These are phyloP conservation scores for Cephonodes hylas DNA, from an alignment of 2,888 invertebrate genomes.

Conservation along the genomic window DNA sequence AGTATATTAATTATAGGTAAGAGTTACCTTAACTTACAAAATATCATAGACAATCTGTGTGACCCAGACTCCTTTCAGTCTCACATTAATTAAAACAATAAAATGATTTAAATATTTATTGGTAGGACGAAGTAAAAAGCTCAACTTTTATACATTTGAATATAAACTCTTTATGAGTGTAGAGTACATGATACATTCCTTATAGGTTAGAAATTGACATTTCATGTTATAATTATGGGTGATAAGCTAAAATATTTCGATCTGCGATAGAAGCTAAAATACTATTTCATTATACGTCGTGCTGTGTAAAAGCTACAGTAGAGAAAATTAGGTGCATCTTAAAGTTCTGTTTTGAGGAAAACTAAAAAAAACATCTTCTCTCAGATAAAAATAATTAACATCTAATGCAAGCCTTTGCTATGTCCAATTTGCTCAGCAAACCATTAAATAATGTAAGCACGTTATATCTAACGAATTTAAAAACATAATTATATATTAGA, in stretches of 20 bases:
- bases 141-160: slow-evolving; percentile 12
- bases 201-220: neutral
- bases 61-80: neutral
- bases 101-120: slow-evolving; percentile 7
- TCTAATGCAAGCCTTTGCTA: neutral
- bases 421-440: slow-evolving; percentile 41
- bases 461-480: slow-evolving; percentile 62
- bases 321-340: neutral
- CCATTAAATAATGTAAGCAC: slow-evolving; percentile 39
- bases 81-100: slow-evolving; percentile 12
- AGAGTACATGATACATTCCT: neutral
- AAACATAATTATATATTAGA: slow-evolving; percentile 29
- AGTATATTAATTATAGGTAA: slow-evolving; percentile 13
- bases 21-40: neutral
- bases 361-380: neutral
- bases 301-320: neutral
- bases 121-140: slow-evolving; percentile 11
- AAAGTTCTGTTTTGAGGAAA: neutral
- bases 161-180: neutral
- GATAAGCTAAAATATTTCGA: neutral
- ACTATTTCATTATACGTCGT: neutral
- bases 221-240: neutral
- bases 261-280: neutral
- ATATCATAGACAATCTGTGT: neutral
- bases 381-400: neutral